phyloP scores from a whole-genome alignment of 2,113 vertebrate genomes.

The Paramisgurnus dabryanus region DNA sequence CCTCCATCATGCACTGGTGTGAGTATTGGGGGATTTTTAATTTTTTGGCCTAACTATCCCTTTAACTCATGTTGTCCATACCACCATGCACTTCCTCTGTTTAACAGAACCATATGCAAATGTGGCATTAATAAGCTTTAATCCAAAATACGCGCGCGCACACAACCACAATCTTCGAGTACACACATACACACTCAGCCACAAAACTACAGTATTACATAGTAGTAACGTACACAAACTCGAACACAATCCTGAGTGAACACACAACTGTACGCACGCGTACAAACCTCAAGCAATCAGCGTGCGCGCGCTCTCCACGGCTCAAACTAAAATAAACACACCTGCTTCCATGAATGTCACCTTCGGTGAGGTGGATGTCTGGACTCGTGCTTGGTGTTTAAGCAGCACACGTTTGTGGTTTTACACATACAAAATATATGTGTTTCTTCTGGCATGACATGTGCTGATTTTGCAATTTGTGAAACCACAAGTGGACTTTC shows the following conservation, averaged over 20 bases:
- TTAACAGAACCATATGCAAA: neutral
- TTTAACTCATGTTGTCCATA: neutral
- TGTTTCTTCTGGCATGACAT: conserved; percentile 32
- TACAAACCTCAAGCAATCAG: neutral
- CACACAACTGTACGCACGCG: neutral
- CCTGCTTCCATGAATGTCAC: conserved; percentile 35
- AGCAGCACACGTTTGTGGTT: conserved; percentile 28
- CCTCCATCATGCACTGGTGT: no score
- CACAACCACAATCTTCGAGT: neutral
- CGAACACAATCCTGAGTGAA: no score
- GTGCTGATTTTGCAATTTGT: conserved; percentile 23
- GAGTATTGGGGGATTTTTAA: no score
- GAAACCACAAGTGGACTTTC: conserved; percentile 17
- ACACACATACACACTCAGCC: conserved; percentile 2
- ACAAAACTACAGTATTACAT: no score
- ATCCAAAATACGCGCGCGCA: neutral
- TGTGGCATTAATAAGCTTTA: neutral
- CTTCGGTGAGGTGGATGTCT: conserved; percentile 42
- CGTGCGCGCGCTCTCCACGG: neutral
- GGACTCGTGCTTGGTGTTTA: conserved; percentile 29
- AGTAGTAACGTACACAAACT: no score
- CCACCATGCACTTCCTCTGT: neutral
- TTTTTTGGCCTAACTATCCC: no score
- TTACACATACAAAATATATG: neutral
- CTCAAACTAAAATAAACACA: conserved; percentile 50